Evolutionary conservation across 2,888 invertebrate species (phyloP), one percentile per base, ranked within the genome.

Genomic region (Agrochola macilenta): DNA sequence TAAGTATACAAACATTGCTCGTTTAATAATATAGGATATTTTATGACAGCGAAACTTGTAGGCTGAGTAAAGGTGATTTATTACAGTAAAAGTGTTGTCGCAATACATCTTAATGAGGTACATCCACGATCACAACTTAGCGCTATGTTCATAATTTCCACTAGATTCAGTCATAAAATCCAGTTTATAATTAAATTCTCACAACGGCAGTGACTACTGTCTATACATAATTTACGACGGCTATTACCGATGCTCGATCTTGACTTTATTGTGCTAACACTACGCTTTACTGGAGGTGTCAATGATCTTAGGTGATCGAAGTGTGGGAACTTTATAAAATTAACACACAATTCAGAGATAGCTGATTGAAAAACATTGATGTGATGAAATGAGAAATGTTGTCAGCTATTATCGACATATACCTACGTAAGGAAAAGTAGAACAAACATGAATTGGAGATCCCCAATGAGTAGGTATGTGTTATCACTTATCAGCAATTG

Each of bases 1-100:
- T n/a, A n/a, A n/a, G n/a, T n/a, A n/a, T n/a, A n/a, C n/a, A n/a
- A n/a, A n/a, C n/a, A n/a, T n/a, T n/a, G n/a, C n/a, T n/a, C n/a
- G n/a, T n/a, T n/a, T n/a, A n/a, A n/a, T n/a, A n/a, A n/a, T n/a
- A n/a, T n/a, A n/a, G n/a, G n/a, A n/a, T n/a, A n/a, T n/a, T n/a
- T n/a, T n/a, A n/a, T n/a, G 72, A 81, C 79, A 73, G 84, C n/a
- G 69, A 79, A 84, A 84, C 60, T 81, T 35, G 49, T 20, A 30
- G 35, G 57, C 30, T 54, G 57, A 68, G 57, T 39, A 70, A 78
- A 69, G 30, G 30, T 73, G 79, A 83, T 83, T 78, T 83, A 81
- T 79, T 78, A 64, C 69, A 8, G 68, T 71, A 71, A 83, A 71
- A 78, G 58, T 68, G 61, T 71, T 61, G 43, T 54, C 66, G 66